phyloP scores from a whole-genome alignment of 2,113 vertebrate genomes.

The Polypterus bichir region DNA sequence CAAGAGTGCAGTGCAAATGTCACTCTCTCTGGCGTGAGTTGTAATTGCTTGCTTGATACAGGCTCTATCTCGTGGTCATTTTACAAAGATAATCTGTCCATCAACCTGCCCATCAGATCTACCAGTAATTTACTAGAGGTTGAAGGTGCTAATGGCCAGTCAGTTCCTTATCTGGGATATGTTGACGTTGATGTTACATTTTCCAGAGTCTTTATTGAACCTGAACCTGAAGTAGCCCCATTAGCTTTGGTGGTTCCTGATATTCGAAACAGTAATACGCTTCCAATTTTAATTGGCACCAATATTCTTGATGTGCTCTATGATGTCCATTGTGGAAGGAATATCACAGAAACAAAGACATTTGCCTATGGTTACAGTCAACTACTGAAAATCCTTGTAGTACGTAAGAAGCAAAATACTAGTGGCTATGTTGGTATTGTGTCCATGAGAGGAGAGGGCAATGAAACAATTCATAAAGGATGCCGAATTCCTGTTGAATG shows the following conservation, averaged over 20 bases:
- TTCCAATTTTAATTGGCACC: conserved; percentile 1
- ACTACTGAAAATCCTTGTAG: neutral
- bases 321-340: neutral
- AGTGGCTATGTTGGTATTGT: neutral
- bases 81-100: neutral
- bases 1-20: conserved; percentile 6
- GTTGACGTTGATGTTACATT: too few species aligned
- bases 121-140: neutral
- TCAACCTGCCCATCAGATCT: neutral
- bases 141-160: conserved; percentile 4
- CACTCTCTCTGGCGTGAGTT: conserved; percentile 3
- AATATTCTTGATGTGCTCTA: conserved; percentile 11
- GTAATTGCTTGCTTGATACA: conserved; percentile 7
- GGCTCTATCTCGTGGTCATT: neutral
- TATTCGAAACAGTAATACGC: neutral
- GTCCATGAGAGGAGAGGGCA: neutral
- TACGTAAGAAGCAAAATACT: conserved; percentile 2
- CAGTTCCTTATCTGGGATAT: conserved; percentile 7
- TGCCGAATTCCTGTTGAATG: neutral
- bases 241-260: conserved; percentile 3
- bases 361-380: neutral
- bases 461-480: neutral
- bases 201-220: neutral
- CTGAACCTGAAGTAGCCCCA: neutral
- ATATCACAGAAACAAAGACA: neutral